A percentile compares a stretch with the other conserved stretches of the same genome.
phyloP scores from a whole-genome alignment of 1,140 invertebrate species.

The Drosophila dunni region DNA sequence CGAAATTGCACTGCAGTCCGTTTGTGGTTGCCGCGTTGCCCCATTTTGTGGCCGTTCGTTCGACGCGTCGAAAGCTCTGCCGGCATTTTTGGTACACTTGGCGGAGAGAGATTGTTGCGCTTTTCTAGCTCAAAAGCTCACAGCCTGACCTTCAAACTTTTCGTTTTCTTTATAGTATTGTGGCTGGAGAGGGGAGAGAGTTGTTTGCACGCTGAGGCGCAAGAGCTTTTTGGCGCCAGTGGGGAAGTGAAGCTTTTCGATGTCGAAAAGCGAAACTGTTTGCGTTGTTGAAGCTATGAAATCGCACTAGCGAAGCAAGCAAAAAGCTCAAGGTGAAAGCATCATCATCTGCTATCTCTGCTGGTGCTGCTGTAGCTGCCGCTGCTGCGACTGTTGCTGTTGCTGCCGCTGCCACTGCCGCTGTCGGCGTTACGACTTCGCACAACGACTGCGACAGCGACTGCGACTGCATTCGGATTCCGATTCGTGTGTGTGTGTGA shows the following conservation, averaged over 20 bases:
- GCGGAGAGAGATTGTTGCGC: constrained; percentile 29
- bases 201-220: constrained; percentile 17
- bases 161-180: background rate
- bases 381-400: background rate
- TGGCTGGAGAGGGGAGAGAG: background rate
- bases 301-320: constrained; percentile 5
- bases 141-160: constrained; percentile 42
- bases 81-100: constrained; percentile 38
- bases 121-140: constrained; percentile 7
- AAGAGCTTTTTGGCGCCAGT: constrained; percentile 40
- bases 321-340: constrained; percentile 51
- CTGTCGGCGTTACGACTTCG: background rate
- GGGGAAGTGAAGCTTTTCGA: constrained; percentile 29
- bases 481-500: constrained; percentile 43
- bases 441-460: constrained; percentile 18
- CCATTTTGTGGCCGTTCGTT: constrained; percentile 55
- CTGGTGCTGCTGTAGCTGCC: background rate
- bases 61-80: constrained; percentile 23
- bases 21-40: constrained; percentile 46
- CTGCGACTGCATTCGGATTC: constrained; percentile 61
- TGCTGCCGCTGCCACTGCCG: background rate
- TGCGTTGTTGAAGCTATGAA: constrained; percentile 9
- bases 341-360: constrained; percentile 17
- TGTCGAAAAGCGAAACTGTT: constrained; percentile 32
- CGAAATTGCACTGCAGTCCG: constrained; percentile 66